Conservation (phyloP, 2,113 vertebrate species). For the Coreoperca whiteheadi region DNA sequence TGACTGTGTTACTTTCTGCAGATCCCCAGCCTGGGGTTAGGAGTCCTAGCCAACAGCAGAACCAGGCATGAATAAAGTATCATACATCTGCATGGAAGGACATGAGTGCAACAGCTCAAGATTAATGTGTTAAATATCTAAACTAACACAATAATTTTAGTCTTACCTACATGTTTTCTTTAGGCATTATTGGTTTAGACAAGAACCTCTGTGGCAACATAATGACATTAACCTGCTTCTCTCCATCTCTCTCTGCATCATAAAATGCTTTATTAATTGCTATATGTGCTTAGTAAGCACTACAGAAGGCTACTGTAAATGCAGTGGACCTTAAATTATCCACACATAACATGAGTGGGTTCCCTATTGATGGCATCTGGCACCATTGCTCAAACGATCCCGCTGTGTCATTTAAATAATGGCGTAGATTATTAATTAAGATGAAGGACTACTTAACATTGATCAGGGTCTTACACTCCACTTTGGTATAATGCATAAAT, state of each 20-base stretch:
- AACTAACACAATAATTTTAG: constrained; percentile 28
- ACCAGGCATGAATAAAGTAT: not conserved
- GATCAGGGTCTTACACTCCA: constrained; percentile 54
- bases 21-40: not conserved
- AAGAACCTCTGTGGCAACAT: constrained; percentile 41
- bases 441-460: constrained; percentile 67
- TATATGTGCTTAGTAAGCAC: constrained; percentile 39
- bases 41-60: not conserved
- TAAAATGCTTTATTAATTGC: constrained; percentile 61
- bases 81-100: constrained; percentile 2
- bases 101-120: not conserved
- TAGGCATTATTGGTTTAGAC: constrained; percentile 29
- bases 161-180: constrained; percentile 16
- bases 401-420: constrained; percentile 66
- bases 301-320: constrained; percentile 46
- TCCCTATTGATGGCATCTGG: constrained; percentile 52
- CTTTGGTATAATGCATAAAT: constrained; percentile 60
- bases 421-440: constrained; percentile 69
- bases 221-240: constrained; percentile 40
- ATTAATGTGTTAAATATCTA: constrained; percentile 18
- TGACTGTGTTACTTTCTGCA: constrained; percentile 22
- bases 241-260: constrained; percentile 17
- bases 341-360: constrained; percentile 19
- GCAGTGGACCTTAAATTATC: constrained; percentile 44
- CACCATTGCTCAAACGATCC: constrained; percentile 55